These are phyloP conservation scores for Pampusana beccarii DNA, from an alignment of 2,113 vertebrate genomes.

Conservation along the genomic window DNA sequence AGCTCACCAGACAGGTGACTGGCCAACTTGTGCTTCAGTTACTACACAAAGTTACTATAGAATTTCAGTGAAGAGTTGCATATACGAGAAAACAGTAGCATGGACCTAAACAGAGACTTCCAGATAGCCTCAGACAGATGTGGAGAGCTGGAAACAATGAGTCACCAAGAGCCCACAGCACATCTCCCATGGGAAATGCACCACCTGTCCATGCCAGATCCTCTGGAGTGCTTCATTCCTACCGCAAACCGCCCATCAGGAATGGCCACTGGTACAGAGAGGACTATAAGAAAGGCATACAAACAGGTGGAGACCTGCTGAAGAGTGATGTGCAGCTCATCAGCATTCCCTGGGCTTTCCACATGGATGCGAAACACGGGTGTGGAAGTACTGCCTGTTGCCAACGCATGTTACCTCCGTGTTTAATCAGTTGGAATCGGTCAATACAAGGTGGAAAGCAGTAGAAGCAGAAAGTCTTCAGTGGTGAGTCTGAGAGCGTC, in stretches of 20 bases:
- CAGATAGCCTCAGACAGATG: rapidly evolving
- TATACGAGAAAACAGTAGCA: not conserved
- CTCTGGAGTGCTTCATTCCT: not conserved
- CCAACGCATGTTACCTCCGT: rapidly evolving
- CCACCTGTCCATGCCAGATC: rapidly evolving
- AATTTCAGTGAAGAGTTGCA: not conserved
- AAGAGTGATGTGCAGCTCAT: not conserved
- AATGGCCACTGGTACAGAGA: not conserved
- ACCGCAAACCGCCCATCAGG: not conserved
- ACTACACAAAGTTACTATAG: not conserved
- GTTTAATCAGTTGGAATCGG: not conserved
- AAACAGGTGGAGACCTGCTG: not conserved
- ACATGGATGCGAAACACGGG: not conserved
- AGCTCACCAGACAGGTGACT: not conserved
- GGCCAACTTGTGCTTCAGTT: not conserved
- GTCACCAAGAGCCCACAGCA: not conserved
- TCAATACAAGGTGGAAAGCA: not conserved
- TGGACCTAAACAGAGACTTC: not conserved
- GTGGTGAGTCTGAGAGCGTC: not conserved
- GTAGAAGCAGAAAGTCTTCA: not conserved
- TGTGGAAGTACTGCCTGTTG: not conserved
- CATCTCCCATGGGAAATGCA: rapidly evolving
- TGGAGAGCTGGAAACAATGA: not conserved
- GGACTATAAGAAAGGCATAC: not conserved
- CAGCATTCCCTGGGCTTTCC: not conserved